Conservation (phyloP, 1,140 invertebrate genomes). For the Amphibalanus amphitrite region DNA sequence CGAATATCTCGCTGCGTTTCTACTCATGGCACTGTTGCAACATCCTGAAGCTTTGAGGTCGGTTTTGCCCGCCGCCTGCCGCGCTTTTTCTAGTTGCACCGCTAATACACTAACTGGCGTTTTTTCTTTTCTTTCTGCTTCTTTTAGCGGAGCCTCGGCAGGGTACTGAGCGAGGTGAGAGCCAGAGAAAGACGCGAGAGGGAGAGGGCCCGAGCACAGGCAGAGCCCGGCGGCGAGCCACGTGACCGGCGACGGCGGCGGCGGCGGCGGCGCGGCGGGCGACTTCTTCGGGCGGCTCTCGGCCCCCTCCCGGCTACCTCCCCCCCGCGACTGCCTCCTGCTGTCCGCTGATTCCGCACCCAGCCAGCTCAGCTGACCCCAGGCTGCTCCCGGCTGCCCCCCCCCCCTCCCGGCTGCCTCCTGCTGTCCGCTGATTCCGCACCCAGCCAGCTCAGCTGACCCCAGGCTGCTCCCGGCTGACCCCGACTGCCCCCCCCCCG, state of each 20-base stretch:
- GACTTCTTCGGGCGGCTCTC: no score
- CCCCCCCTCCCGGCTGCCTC: no score
- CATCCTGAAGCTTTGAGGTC: no score
- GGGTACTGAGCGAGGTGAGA: background rate
- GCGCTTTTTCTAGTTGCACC: background rate
- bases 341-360: background rate
- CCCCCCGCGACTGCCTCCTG: background rate
- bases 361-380: no score
- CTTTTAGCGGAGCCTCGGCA: background rate
- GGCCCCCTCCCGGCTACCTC: background rate
- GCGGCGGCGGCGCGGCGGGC: no score
- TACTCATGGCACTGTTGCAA: no score
- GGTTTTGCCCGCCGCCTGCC: no score
- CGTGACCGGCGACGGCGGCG: background rate
- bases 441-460: no score
- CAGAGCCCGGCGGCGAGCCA: background rate
- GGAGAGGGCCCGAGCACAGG: background rate
- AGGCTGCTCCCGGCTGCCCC: no score
- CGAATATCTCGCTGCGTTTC: no score
- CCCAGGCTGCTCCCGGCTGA: no score
- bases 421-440: background rate
- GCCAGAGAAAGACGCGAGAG: background rate
- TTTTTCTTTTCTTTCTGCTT: slow-evolving; percentile 2
- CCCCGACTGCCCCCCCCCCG: no score
- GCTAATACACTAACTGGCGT: background rate